Conservation (phyloP, 2,113 vertebrate species). For the Xenus cinereus region DNA sequence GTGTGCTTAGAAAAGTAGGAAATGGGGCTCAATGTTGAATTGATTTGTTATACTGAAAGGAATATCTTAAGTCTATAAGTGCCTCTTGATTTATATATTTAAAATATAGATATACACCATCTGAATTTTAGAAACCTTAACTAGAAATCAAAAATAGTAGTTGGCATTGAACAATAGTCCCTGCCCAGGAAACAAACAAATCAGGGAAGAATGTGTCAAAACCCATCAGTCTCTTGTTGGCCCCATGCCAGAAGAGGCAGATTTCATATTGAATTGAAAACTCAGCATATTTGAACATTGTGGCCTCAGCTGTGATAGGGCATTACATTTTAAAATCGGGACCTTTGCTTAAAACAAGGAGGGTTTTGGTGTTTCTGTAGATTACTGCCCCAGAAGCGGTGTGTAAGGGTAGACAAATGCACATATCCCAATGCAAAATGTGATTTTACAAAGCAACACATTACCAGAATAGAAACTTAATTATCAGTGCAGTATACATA, state of each 20-base stretch:
- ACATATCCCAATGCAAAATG: neutral
- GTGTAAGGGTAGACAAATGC: neutral
- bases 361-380: neutral
- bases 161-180: neutral
- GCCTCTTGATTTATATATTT: neutral
- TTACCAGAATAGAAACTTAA: neutral
- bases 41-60: neutral
- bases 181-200: neutral
- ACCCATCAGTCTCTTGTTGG: neutral
- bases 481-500: neutral
- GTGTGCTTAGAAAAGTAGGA: neutral
- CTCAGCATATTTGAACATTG: neutral
- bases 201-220: neutral
- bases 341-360: neutral
- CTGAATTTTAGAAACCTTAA: neutral
- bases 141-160: neutral
- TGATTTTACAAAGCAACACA: neutral
- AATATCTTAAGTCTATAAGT: neutral
- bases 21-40: neutral
- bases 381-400: neutral
- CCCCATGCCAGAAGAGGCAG: neutral
- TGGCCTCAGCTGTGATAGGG: neutral
- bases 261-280: conserved; percentile 1
- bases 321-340: neutral
- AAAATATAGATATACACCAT: neutral